Conservation (phyloP, 1,140 invertebrate genomes). For the Oncopeltus fasciatus region DNA sequence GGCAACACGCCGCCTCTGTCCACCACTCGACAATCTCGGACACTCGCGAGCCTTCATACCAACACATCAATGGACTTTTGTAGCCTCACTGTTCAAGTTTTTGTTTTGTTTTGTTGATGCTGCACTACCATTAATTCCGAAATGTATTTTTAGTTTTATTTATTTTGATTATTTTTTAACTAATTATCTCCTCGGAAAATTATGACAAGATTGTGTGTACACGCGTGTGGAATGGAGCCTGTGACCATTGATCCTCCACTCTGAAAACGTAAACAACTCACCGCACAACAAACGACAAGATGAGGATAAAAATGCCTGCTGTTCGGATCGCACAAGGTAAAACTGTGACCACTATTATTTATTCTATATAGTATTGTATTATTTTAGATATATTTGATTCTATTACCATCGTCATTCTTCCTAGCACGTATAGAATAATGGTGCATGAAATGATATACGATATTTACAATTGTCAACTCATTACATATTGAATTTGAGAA, state of each 20-base stretch:
- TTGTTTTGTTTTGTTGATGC: not conserved
- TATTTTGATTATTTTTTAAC: not conserved
- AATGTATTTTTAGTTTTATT: not conserved
- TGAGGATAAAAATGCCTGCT: constrained; percentile 92
- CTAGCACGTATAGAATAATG: no score
- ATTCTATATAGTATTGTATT: no score
- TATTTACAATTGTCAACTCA: no score
- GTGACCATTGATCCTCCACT: not conserved
- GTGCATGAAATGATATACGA: no score
- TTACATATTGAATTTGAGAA: no score
- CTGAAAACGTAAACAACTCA: constrained; percentile 1
- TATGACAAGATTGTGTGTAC: not conserved
- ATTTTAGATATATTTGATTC: no score
- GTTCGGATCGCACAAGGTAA: constrained; percentile 85
- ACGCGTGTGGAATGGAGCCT: not conserved
- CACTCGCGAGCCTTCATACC: not conserved
- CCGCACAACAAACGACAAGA: constrained; percentile 40
- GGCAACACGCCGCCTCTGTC: constrained; percentile 5
- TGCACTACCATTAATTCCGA: not conserved
- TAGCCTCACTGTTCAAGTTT: not conserved
- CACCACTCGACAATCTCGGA: constrained; percentile 6
- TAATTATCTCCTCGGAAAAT: not conserved
- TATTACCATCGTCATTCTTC: no score
- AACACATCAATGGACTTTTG: no score
- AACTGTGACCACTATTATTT: no score